Evolutionary conservation across 1,140 invertebrate genomes (phyloP).

Genomic region (Drosophila lini): DNA sequence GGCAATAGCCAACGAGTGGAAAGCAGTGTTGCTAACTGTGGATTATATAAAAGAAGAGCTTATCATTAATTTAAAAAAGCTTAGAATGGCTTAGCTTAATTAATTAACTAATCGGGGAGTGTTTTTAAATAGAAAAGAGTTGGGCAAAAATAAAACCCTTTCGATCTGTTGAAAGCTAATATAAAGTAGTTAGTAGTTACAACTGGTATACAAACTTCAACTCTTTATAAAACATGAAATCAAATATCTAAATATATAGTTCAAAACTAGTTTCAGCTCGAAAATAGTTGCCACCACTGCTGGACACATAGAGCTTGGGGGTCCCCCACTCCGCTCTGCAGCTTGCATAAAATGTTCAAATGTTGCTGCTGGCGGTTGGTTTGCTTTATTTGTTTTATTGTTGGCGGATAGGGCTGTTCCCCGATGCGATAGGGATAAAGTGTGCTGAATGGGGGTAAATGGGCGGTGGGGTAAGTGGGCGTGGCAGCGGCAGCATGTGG

Average conservation of each 20-base stretch:
- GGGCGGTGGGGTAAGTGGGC: slow-evolving; percentile 5
- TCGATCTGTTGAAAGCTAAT: no score
- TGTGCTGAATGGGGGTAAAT: slow-evolving; percentile 1
- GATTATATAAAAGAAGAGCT: background rate
- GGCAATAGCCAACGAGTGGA: slow-evolving; percentile 20
- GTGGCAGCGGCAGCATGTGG: slow-evolving; percentile 68
- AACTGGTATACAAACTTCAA: background rate
- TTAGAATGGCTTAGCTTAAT: background rate
- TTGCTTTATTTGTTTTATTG: slow-evolving; percentile 81
- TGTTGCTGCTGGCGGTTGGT: slow-evolving; percentile 69
- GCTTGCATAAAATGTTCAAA: slow-evolving; percentile 75
- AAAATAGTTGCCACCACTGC: background rate
- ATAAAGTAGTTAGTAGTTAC: no score
- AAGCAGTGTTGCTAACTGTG: slow-evolving; percentile 7
- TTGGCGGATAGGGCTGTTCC: slow-evolving; percentile 50
- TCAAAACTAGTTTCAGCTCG: background rate
- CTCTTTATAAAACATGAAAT: background rate
- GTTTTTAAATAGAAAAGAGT: background rate
- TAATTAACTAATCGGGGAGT: background rate
- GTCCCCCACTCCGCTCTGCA: slow-evolving; percentile 6
- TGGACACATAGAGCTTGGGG: background rate
- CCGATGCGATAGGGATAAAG: slow-evolving; percentile 15
- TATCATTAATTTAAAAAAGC: background rate
- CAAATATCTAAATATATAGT: background rate
- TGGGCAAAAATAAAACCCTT: background rate